Conservation (phyloP, 2,888 invertebrate genomes). For the Hipparchia sbordonii region DNA sequence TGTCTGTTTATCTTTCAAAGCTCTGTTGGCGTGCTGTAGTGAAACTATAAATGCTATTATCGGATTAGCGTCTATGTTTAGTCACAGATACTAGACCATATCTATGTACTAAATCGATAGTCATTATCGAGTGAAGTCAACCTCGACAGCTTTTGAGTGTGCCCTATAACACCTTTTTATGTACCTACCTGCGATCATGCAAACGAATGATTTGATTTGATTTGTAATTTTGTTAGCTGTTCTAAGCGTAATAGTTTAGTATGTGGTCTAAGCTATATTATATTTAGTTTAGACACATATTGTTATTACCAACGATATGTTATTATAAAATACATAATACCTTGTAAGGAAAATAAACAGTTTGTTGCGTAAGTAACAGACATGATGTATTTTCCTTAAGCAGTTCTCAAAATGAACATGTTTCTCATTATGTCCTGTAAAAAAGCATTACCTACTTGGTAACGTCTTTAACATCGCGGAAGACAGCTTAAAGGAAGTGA, state of each 20-base stretch:
- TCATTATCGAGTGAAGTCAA: neutral
- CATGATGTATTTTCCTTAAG: neutral
- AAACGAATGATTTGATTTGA: too few species aligned
- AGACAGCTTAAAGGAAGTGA: slow-evolving; percentile 24
- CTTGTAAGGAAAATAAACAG: too few species aligned
- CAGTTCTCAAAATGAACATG: neutral
- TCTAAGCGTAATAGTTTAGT: too few species aligned
- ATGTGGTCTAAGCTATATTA: too few species aligned
- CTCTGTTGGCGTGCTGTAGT: neutral
- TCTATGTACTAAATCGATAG: neutral
- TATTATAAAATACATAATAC: too few species aligned
- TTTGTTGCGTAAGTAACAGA: neutral
- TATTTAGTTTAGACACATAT: too few species aligned
- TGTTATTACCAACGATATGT: too few species aligned
- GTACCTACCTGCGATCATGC: too few species aligned
- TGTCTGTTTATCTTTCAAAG: slow-evolving; percentile 11
- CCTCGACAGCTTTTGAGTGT: too few species aligned
- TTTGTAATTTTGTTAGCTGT: too few species aligned
- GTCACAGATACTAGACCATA: neutral
- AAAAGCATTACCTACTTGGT: neutral
- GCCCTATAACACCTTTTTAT: too few species aligned
- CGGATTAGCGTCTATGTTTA: slow-evolving; percentile 1
- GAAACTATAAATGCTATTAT: slow-evolving; percentile 2
- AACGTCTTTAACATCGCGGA: slow-evolving; percentile 8
- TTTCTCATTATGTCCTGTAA: neutral